These are phyloP conservation scores for Gari tellinella DNA, from an alignment of 2,888 invertebrate species.

Conservation along the genomic window DNA sequence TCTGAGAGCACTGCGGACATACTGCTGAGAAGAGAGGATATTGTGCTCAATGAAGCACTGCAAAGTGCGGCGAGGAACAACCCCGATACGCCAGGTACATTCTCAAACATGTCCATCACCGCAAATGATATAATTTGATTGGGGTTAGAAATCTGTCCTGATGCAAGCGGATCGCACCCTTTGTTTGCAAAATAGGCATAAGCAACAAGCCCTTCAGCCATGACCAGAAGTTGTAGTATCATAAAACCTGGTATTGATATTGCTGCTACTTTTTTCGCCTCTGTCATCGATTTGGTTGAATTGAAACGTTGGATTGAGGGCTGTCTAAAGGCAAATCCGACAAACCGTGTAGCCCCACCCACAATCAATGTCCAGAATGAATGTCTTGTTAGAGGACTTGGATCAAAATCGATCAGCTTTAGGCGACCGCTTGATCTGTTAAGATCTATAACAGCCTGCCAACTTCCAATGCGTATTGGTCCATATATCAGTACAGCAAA, in stretches of 20 bases:
- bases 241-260: constrained; percentile 11
- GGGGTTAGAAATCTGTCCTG: constrained; percentile 14
- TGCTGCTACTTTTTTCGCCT: constrained; percentile 16
- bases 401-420: constrained; percentile 16
- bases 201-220: constrained; percentile 22
- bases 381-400: constrained; percentile 15
- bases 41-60: constrained; percentile 16
- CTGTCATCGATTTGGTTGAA: constrained; percentile 5
- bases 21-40: constrained; percentile 14
- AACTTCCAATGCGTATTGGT: constrained; percentile 9
- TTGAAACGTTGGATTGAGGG: constrained; percentile 15
- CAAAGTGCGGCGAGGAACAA: constrained; percentile 12
- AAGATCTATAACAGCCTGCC: neutral
- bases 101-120: constrained; percentile 13
- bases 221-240: constrained; percentile 5
- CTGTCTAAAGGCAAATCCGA: constrained; percentile 5
- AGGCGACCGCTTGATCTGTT: constrained; percentile 11
- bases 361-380: constrained; percentile 17
- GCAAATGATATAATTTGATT: constrained; percentile 18
- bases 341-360: neutral
- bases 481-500: constrained; percentile 17
- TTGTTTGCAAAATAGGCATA: constrained; percentile 15
- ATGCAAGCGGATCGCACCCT: constrained; percentile 19
- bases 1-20: constrained; percentile 13
- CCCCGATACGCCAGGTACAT: constrained; percentile 4